Percentiles rank a stretch among this genome's conserved stretches.
Conservation (phyloP, 1,140 invertebrate species). For the Helicoverpa armigera region DNA sequence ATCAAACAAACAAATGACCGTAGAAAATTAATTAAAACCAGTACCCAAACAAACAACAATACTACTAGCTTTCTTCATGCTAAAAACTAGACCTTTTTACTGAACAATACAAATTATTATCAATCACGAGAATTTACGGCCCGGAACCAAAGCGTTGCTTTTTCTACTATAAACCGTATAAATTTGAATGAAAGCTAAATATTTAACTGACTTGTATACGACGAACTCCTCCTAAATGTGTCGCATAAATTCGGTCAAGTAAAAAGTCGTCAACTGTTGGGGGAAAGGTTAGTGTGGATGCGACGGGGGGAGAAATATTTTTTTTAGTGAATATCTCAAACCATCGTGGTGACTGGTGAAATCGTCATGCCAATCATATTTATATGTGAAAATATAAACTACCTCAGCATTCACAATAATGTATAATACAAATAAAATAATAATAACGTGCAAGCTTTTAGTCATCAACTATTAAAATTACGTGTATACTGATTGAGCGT, state of each 20-base stretch:
- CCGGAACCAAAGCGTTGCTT: constrained; percentile 77
- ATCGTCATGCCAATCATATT: too few species aligned
- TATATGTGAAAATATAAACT: too few species aligned
- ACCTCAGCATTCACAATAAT: too few species aligned
- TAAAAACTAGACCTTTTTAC: constrained; percentile 44
- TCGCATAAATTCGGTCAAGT: constrained; percentile 83
- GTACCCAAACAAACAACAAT: not conserved
- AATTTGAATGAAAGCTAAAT: constrained; percentile 83
- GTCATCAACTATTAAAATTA: too few species aligned
- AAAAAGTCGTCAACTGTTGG: constrained; percentile 82
- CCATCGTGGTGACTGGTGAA: too few species aligned
- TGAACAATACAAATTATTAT: constrained; percentile 67
- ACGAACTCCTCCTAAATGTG: constrained; percentile 81
- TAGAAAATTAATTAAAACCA: constrained; percentile 22
- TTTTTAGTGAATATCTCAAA: too few species aligned
- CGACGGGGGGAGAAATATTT: constrained; percentile 35
- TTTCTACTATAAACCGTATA: constrained; percentile 81
- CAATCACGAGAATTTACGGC: constrained; percentile 76
- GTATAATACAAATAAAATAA: too few species aligned
- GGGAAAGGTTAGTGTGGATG: constrained; percentile 64
- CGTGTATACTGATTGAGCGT: too few species aligned
- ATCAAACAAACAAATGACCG: constrained; percentile 3
- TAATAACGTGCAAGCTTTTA: too few species aligned
- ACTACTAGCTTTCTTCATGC: not conserved
- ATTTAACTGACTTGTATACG: constrained; percentile 83